These are phyloP conservation scores for Origma solitaria DNA, from an alignment of 2,113 vertebrate species.

Conservation along the genomic window DNA sequence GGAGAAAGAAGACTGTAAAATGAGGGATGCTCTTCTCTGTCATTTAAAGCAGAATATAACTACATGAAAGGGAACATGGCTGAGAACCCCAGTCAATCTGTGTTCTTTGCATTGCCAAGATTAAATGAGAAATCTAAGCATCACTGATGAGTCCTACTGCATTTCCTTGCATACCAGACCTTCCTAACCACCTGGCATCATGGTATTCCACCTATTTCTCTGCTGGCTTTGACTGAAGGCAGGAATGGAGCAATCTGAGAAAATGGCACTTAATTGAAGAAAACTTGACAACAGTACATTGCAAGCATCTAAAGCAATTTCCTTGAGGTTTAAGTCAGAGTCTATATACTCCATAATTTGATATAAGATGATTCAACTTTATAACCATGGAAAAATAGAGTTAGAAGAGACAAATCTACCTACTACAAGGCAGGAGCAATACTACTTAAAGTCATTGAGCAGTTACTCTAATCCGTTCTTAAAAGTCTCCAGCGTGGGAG, in stretches of 20 bases:
- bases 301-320: not conserved
- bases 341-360: not conserved
- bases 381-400: not conserved
- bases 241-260: not conserved
- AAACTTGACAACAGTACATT: not conserved
- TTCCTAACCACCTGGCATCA: not conserved
- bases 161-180: not conserved
- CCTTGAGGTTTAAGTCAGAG: not conserved
- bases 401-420: not conserved
- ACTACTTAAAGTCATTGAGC: conserved; percentile 7
- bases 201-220: not conserved
- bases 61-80: not conserved
- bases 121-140: not conserved
- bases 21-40: not conserved
- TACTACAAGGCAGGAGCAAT: not conserved
- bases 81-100: not conserved
- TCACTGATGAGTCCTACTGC: not conserved
- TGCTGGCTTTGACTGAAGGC: not conserved
- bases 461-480: conserved; percentile 24
- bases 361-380: not conserved
- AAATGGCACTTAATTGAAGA: not conserved
- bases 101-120: not conserved
- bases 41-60: not conserved
- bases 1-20: not conserved
- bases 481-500: not conserved